Base-by-base conservation (phyloP, 2,888 invertebrate genomes). In the Ormyrus labotus region DNA sequence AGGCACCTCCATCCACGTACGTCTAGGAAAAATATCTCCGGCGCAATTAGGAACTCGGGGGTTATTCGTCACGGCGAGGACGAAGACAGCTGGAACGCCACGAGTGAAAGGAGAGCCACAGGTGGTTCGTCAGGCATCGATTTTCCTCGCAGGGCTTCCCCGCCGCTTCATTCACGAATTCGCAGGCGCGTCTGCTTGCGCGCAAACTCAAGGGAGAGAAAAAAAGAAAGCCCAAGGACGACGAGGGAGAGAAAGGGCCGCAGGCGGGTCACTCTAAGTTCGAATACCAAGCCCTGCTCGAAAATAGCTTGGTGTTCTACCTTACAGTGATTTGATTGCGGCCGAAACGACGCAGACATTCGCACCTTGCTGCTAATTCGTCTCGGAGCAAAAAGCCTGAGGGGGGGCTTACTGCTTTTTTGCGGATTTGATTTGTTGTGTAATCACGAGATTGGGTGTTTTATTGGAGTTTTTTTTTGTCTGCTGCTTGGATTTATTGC, bases 231-330 rank as follows among this genome's bases (percentile, higher is more conserved):
- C 4, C n/a, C 48, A 51, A 6, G 47, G 19, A 47, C 19, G 45
- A 69, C 51, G 48, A 8, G 34, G 19, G 13, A 63, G n/a, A 47
- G 8, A 10, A 51, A 9, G 63, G 78, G 82, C 88, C 89, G 85
- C 91, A 91, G 92, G 92, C 94, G 93, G 93, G 91, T 93, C 95
- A 96, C 96, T 96, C 95, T 96, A 96, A 96, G 96, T 95, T 95
- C 95, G 95, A 95, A 95, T 96, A 94, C 95, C 96, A 96, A 96
- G 96, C 96, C 94, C 93, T 93, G 92, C 91, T 91, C 91, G 91
- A 87, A 87, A 92, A 91, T 92, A 93, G 96, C 95, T 96, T 97
- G 96, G 96, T 97, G 96, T 97, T 97, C 96, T 96, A 96, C 96
- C 96, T 97, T 96, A 96, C 96, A 96, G 96, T 96, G 96, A 96